These are phyloP conservation scores for Pseudomyrmex concolor DNA, from an alignment of 1,140 invertebrate species.

Conservation along the genomic window DNA sequence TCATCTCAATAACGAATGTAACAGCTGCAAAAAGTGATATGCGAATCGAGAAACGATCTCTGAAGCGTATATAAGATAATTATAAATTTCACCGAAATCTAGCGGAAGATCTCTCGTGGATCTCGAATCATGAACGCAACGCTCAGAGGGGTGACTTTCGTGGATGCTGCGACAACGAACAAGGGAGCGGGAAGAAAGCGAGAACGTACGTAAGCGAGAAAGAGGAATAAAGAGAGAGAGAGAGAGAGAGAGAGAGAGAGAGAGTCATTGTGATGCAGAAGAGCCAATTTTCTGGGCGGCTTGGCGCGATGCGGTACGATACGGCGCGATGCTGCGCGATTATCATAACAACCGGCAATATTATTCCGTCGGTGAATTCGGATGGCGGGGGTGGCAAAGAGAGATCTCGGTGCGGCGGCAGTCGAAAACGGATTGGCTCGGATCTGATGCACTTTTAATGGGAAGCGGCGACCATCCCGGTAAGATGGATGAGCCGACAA, in stretches of 20 bases:
- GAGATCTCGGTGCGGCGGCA: slow-evolving; percentile 53
- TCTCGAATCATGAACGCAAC: slow-evolving; percentile 43
- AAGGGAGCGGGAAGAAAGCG: slow-evolving; percentile 47
- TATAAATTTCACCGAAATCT: slow-evolving; percentile 71
- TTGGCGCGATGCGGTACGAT: slow-evolving; percentile 84
- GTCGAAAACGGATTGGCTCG: slow-evolving; percentile 80
- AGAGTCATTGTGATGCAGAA: slow-evolving; percentile 85
- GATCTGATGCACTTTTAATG: slow-evolving; percentile 84
- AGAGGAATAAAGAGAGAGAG: slow-evolving; percentile 31
- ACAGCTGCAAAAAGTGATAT: slow-evolving; percentile 38
- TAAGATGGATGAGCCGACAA: slow-evolving; percentile 83
- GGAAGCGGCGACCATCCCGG: slow-evolving; percentile 77
- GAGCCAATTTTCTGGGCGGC: slow-evolving; percentile 86
- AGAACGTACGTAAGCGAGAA: slow-evolving; percentile 24
- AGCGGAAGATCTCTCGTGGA: slow-evolving; percentile 67
- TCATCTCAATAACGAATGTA: slow-evolving; percentile 35
- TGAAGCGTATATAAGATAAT: slow-evolving; percentile 56
- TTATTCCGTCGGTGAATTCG: slow-evolving; percentile 82
- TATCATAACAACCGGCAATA: slow-evolving; percentile 85
- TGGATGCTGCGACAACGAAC: slow-evolving; percentile 45
- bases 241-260: slow-evolving; percentile 38
- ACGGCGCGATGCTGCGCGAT: slow-evolving; percentile 83
- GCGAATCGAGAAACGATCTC: slow-evolving; percentile 12
- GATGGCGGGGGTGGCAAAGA: slow-evolving; percentile 32
- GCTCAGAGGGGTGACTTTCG: slow-evolving; percentile 34